Percentiles rank a stretch among this genome's conserved stretches.
These are phyloP conservation scores for Scatophagus argus DNA, from an alignment of 2,113 vertebrate species.

Conservation along the genomic window DNA sequence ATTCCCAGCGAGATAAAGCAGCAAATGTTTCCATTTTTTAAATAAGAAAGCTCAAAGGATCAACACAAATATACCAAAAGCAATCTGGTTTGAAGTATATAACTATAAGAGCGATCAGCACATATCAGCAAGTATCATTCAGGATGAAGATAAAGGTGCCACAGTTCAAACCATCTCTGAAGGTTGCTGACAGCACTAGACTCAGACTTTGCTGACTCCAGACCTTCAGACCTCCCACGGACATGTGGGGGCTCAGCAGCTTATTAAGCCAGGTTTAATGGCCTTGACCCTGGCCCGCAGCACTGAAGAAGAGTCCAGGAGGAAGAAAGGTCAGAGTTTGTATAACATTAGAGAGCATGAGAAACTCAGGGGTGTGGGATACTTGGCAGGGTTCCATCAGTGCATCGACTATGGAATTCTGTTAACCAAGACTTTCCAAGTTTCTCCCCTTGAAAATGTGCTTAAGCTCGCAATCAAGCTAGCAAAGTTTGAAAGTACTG, in stretches of 20 bases:
- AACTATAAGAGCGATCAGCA: constrained; percentile 13
- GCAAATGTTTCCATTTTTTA: background rate
- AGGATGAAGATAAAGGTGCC: constrained; percentile 35
- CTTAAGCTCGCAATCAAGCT: constrained; percentile 48
- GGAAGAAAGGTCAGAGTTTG: constrained; percentile 65
- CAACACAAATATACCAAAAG: background rate
- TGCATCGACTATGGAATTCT: constrained; percentile 43
- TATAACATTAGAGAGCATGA: constrained; percentile 47
- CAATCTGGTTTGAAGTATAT: constrained; percentile 9
- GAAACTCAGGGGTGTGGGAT: constrained; percentile 15
- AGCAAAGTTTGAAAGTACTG: constrained; percentile 44
- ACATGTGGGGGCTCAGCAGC: constrained; percentile 49
- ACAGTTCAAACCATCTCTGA: constrained; percentile 25
- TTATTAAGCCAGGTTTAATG: constrained; percentile 76
- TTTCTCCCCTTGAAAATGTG: constrained; percentile 60
- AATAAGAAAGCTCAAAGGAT: background rate
- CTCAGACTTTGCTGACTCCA: constrained; percentile 71
- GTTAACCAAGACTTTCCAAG: constrained; percentile 37
- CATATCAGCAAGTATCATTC: constrained; percentile 40
- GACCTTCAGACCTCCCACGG: constrained; percentile 42
- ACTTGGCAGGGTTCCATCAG: constrained; percentile 48
- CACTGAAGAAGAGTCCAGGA: constrained; percentile 49
- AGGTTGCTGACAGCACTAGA: constrained; percentile 65
- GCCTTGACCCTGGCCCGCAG: constrained; percentile 65
- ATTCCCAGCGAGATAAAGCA: background rate